Base-by-base conservation (phyloP, 2,888 invertebrate genomes). In the Mesorhabditis spiculigera region DNA sequence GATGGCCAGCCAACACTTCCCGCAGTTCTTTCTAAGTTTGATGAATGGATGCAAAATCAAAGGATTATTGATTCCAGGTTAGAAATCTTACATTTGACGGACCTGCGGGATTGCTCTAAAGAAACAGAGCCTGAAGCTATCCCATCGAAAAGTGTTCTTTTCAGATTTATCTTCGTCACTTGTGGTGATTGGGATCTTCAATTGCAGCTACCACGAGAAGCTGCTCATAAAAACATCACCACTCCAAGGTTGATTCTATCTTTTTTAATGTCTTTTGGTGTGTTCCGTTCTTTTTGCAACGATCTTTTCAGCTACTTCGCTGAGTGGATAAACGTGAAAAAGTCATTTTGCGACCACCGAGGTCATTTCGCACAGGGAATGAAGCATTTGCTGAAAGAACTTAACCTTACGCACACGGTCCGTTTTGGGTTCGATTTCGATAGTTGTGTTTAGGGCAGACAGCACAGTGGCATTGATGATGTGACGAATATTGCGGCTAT, bases 271-370 rank as follows among this genome's bases (percentile, higher is more conserved):
- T 28, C 28, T 28, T 50, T 50, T n/a, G 58, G 58, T 13, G 58
- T 50, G 8, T n/a, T n/a, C 8, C 10, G n/a, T 10, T 50, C 58
- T 50, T 10, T 10, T n/a, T 50, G 58, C 58, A 50, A 13, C n/a
- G 58, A 50, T 50, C 8, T 10, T n/a, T 50, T 50, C n/a, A 50
- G 58, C 10, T 50, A 88, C 77, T 88, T 89, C 71, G 82, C 85
- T 8, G 74, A 83, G 8, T 90, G 90, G 90, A 89, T 90, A 68
- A 89, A 90, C 81, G 85, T 90, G 6, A 90, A 90, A 84, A 87
- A 84, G 77, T 69, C 76, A 77, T 2, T 88, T 86, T 76, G 85
- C 79, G 73, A 83, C 3, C 78, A 78, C 0, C 86, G 84, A 0
- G 75, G 85, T 4, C 70, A 82, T 70, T 89, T 85, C 82, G 89